These are phyloP conservation scores for Suillia variegata DNA, from an alignment of 2,888 invertebrate species.

Conservation along the genomic window DNA sequence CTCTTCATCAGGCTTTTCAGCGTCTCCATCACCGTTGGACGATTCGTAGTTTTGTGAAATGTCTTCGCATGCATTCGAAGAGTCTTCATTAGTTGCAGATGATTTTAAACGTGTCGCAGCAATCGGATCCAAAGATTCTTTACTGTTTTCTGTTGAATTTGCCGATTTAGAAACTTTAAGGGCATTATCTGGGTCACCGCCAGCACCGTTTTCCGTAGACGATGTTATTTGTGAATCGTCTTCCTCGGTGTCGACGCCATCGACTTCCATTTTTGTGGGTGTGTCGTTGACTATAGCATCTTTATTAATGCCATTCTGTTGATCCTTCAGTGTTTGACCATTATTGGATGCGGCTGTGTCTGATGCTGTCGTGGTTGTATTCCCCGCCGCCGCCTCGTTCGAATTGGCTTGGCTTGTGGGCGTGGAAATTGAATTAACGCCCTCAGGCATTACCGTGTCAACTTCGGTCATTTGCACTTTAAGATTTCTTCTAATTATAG, in stretches of 20 bases:
- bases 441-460: slow-evolving; percentile 54
- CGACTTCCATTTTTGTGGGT: slow-evolving; percentile 28
- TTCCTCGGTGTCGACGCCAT: slow-evolving; percentile 31
- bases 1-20: slow-evolving; percentile 30
- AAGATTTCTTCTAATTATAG: background rate
- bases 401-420: slow-evolving; percentile 19
- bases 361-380: slow-evolving; percentile 6
- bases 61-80: slow-evolving; percentile 28
- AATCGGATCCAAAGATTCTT: background rate
- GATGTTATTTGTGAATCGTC: slow-evolving; percentile 58
- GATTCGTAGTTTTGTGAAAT: slow-evolving; percentile 22
- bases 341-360: slow-evolving; percentile 35
- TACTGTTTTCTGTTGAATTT: slow-evolving; percentile 17
- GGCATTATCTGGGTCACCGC: slow-evolving; percentile 16
- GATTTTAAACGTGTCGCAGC: background rate
- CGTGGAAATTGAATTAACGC: slow-evolving; percentile 44
- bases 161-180: slow-evolving; percentile 22
- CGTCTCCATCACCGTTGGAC: too few species aligned
- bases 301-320: slow-evolving; percentile 26
- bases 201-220: slow-evolving; percentile 45
- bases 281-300: slow-evolving; percentile 23
- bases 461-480: slow-evolving; percentile 54
- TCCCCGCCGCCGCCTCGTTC: slow-evolving; percentile 21
- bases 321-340: slow-evolving; percentile 39
- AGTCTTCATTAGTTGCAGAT: slow-evolving; percentile 22